Evolutionary conservation across 2,113 vertebrate genomes (phyloP).

Genomic region (Siniperca knerii): DNA sequence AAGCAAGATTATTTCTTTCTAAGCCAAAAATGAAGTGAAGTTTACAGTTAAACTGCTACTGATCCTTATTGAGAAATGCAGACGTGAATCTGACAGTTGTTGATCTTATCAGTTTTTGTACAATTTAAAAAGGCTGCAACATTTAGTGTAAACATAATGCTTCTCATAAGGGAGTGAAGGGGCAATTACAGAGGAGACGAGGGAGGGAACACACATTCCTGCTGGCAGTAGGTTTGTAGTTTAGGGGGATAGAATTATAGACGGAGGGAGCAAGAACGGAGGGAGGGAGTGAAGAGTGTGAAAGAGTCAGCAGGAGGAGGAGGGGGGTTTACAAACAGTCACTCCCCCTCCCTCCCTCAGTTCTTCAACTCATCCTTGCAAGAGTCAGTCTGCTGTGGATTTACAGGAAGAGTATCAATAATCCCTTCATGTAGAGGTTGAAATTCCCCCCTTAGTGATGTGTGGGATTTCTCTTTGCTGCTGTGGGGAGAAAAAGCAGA

Average conservation of each 20-base stretch:
- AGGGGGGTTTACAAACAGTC: slow-evolving; percentile 55
- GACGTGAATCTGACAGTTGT: slow-evolving; percentile 12
- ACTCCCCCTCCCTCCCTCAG: slow-evolving; percentile 64
- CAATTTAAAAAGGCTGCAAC: slow-evolving; percentile 18
- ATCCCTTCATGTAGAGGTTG: slow-evolving; percentile 46
- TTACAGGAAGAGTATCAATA: slow-evolving; percentile 54
- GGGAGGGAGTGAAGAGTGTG: slow-evolving; percentile 57
- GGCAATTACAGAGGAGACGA: slow-evolving; percentile 67
- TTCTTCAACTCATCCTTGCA: slow-evolving; percentile 74
- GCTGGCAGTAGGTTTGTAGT: slow-evolving; percentile 69
- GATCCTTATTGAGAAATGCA: background rate
- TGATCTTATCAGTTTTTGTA: slow-evolving; percentile 1
- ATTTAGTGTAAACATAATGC: slow-evolving; percentile 65
- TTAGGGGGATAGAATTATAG: slow-evolving; percentile 66
- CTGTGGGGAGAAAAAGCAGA: slow-evolving; percentile 11
- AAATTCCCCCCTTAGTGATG: slow-evolving; percentile 27
- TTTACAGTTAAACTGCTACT: background rate
- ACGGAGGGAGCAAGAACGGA: slow-evolving; percentile 55
- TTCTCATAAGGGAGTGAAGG: slow-evolving; percentile 53
- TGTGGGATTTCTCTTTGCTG: slow-evolving; percentile 34
- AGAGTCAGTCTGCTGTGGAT: slow-evolving; percentile 70
- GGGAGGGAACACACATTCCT: slow-evolving; percentile 74
- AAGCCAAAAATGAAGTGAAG: background rate
- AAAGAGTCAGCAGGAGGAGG: slow-evolving; percentile 64
- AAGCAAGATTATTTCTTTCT: background rate